Base-by-base conservation (phyloP, 2,888 invertebrate genomes). In the Saturnia pavonia region DNA sequence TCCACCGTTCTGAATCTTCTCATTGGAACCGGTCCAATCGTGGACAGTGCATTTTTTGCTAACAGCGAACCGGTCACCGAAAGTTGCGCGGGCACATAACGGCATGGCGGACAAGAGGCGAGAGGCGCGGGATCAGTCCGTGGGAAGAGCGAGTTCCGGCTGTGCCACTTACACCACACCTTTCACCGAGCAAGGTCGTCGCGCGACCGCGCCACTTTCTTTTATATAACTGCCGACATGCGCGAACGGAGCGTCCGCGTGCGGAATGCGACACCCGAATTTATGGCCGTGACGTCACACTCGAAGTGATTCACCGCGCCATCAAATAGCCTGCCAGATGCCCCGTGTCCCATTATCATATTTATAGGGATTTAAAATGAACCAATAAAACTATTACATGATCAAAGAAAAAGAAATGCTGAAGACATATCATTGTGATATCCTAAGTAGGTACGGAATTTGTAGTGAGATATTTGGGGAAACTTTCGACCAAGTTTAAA, bases 161-260 rank as follows among this genome's bases (percentile, higher is more conserved):
- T 92, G 92, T 87, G 88, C 92, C 86, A 92, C 90, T 92, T 92
- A 90, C 87, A 83, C 83, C 87, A 84, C 88, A 89, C 93, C 93
- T 93, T 94, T 93, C 92, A 92, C 92, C 92, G 87, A 83, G 85
- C 88, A 92, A 94, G 93, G 93, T 93, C 93, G 93, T 82, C 78
- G 79, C 88, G 89, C 89, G 92, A 88, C 91, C 92, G 90, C 86
- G 90, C 91, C 88, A 93, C 94, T 94, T 94, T 94, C 93, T 92
- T 93, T 91, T 91, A 92, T 91, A 91, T 90, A 91, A 90, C 91
- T 85, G 84, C 82, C 68, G 57, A 63, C 63, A 78, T 80, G 82
- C 78, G 80, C 78, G 76, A 80, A 82, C 51, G 51, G n/a, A 80
- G 82, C 85, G 85, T 81, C 76, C 71, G 75, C 77, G 74, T 75